These are phyloP conservation scores for Nomada hirtipes DNA, from an alignment of 2,888 invertebrate genomes.

Conservation along the genomic window DNA sequence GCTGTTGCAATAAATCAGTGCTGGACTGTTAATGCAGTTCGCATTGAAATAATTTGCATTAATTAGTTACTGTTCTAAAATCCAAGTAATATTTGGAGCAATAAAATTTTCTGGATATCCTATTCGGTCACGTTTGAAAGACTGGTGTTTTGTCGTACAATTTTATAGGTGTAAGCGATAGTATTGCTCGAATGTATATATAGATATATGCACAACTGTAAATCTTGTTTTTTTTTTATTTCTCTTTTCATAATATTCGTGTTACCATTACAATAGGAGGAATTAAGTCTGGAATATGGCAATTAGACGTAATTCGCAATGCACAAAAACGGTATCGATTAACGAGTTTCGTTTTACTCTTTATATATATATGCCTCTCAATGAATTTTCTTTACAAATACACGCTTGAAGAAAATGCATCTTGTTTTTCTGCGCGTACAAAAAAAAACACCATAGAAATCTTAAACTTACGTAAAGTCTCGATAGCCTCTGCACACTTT, in stretches of 20 bases:
- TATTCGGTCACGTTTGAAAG: too few species aligned
- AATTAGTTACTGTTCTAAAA: too few species aligned
- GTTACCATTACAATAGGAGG: slow-evolving; percentile 81
- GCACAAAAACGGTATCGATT: slow-evolving; percentile 67
- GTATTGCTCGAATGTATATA: slow-evolving; percentile 8
- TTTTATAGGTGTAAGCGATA: neutral
- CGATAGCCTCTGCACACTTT: slow-evolving; percentile 75
- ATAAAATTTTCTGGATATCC: too few species aligned
- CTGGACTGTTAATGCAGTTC: too few species aligned
- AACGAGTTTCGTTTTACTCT: slow-evolving; percentile 59
- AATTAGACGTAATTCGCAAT: slow-evolving; percentile 77
- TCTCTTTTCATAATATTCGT: slow-evolving; percentile 75
- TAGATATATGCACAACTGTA: slow-evolving; percentile 22
- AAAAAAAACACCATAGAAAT: slow-evolving; percentile 62
- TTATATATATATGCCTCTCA: slow-evolving; percentile 51
- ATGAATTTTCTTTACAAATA: slow-evolving; percentile 62
- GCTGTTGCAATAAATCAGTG: too few species aligned
- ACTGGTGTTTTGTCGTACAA: too few species aligned
- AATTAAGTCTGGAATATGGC: slow-evolving; percentile 80
- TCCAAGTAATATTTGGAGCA: too few species aligned
- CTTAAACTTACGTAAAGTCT: slow-evolving; percentile 64
- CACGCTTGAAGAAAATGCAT: slow-evolving; percentile 38
- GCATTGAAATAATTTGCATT: too few species aligned
- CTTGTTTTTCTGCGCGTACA: slow-evolving; percentile 49
- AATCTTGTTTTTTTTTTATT: slow-evolving; percentile 69